A percentile compares a stretch with the other conserved stretches of the same genome.
Conservation (phyloP, 2,113 vertebrate species). For the Amia ocellicauda region DNA sequence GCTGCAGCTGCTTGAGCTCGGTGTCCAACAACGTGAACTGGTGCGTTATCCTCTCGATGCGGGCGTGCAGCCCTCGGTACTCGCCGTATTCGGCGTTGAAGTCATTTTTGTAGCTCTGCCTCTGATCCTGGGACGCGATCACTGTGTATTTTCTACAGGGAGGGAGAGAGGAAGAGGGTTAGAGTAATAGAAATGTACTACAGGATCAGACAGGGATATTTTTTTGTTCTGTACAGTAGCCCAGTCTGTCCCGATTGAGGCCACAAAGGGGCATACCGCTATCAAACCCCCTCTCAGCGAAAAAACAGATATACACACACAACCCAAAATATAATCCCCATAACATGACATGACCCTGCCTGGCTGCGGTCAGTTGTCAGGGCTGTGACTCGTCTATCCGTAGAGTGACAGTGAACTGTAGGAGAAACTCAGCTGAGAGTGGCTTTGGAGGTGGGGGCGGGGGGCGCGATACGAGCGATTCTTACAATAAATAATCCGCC, state of each 20-base stretch:
- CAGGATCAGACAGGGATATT: background rate
- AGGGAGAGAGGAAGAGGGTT: background rate
- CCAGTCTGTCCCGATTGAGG: too few species aligned
- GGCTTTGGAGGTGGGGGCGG: too few species aligned
- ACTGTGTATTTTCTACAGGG: conserved; percentile 80
- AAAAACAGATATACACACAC: too few species aligned
- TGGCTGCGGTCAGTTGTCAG: background rate
- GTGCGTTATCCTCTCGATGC: conserved; percentile 89
- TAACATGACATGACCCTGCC: too few species aligned
- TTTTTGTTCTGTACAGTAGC: background rate
- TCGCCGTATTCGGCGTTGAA: conserved; percentile 93
- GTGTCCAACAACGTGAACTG: conserved; percentile 89
- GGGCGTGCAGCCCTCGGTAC: conserved; percentile 85
- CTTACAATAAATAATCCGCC: conserved; percentile 92
- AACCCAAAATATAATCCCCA: too few species aligned
- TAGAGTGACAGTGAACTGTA: too few species aligned
- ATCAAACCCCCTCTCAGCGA: too few species aligned
- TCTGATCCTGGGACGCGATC: conserved; percentile 87
- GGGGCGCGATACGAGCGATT: too few species aligned
- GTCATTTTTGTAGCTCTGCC: conserved; percentile 93
- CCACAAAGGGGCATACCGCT: too few species aligned
- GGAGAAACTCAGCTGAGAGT: too few species aligned
- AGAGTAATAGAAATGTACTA: background rate
- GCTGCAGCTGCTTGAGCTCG: conserved; percentile 85
- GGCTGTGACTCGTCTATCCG: background rate